phyloP scores from a whole-genome alignment of 2,113 vertebrate species.

The Equus przewalskii region DNA sequence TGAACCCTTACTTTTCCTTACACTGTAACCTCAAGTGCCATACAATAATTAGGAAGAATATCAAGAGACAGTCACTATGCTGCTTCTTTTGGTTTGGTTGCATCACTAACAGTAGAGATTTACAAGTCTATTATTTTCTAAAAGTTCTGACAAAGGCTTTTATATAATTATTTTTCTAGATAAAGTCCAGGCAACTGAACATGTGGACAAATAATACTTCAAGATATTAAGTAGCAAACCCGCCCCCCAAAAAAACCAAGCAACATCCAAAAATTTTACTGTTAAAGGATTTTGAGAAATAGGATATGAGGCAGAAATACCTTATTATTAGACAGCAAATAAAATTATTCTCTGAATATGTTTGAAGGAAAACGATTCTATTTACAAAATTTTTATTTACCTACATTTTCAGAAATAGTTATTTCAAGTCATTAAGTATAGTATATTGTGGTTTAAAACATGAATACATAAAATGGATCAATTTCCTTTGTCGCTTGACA shows the following conservation, averaged over 20 bases:
- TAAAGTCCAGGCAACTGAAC: slow-evolving; percentile 5
- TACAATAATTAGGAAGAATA: background rate
- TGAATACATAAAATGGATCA: background rate
- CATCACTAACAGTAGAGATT: background rate
- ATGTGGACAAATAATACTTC: slow-evolving; percentile 36
- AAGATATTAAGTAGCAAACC: background rate
- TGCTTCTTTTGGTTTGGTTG: background rate
- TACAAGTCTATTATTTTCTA: background rate
- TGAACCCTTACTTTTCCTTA: background rate
- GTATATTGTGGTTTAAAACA: slow-evolving; percentile 16
- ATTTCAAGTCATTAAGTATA: slow-evolving; percentile 27
- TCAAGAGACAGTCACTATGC: background rate
- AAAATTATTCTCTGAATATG: slow-evolving; percentile 3
- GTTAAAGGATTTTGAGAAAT: background rate
- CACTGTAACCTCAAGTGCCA: background rate
- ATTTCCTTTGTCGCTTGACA: background rate
- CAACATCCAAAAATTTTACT: background rate
- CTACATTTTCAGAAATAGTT: slow-evolving; percentile 9
- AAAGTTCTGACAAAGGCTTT: slow-evolving; percentile 20
- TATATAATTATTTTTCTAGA: background rate
- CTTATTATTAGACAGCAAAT: background rate
- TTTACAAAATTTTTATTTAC: slow-evolving; percentile 2
- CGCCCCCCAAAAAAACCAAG: background rate
- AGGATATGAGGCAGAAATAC: slow-evolving; percentile 15
- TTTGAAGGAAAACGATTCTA: background rate